Conservation (phyloP, 2,113 vertebrate species). For the Pomatostomus ruficeps region DNA sequence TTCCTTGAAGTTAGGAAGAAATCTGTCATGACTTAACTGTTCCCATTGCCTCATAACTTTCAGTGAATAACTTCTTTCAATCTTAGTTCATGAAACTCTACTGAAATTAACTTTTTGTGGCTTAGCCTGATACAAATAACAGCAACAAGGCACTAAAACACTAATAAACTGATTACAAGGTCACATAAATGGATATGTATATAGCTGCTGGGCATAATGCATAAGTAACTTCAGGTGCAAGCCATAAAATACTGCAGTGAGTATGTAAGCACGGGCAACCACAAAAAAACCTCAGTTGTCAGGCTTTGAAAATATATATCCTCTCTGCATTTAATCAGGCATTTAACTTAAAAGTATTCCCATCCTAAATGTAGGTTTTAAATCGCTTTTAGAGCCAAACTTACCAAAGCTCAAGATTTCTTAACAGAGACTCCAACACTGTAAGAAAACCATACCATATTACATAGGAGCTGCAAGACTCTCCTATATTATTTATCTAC, state of each 20-base stretch:
- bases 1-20: neutral
- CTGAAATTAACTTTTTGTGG: slow-evolving; percentile 71
- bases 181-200: slow-evolving; percentile 61
- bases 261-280: neutral
- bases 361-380: neutral
- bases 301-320: slow-evolving; percentile 4
- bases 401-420: neutral
- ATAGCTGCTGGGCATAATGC: slow-evolving; percentile 53
- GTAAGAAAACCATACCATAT: neutral
- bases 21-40: neutral
- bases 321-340: slow-evolving; percentile 23
- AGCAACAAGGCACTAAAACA: slow-evolving; percentile 57
- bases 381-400: neutral
- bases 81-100: slow-evolving; percentile 74
- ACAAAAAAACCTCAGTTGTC: neutral
- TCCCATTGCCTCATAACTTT: neutral
- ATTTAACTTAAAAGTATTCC: slow-evolving; percentile 36
- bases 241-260: slow-evolving; percentile 53
- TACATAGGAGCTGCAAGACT: neutral
- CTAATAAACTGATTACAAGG: slow-evolving; percentile 68
- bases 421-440: neutral
- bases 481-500: neutral
- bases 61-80: slow-evolving; percentile 49
- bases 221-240: slow-evolving; percentile 67
- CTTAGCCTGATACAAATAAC: slow-evolving; percentile 74